phyloP scores from a whole-genome alignment of 2,797 vertebrate genomes.

The Benthosema pterotum region DNA sequence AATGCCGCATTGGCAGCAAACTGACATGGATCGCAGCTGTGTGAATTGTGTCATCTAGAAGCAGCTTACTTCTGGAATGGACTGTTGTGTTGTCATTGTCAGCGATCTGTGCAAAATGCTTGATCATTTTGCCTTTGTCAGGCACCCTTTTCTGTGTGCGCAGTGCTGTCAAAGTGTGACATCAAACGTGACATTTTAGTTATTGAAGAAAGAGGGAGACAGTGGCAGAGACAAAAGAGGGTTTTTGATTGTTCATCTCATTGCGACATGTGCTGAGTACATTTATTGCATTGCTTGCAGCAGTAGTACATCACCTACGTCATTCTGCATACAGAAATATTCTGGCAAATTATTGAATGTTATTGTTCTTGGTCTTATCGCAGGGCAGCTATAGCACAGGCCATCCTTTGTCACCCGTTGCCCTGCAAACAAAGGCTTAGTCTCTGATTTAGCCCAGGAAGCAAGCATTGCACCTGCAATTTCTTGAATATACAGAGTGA shows the following conservation, averaged over 20 bases:
- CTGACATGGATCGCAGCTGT: slow-evolving; percentile 64
- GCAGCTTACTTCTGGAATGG: slow-evolving; percentile 52
- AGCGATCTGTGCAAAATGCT: slow-evolving; percentile 27
- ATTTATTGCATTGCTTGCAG: neutral
- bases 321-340: slow-evolving; percentile 13
- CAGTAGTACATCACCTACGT: neutral
- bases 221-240: slow-evolving; percentile 1
- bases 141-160: slow-evolving; percentile 1
- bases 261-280: neutral
- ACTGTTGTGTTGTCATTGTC: slow-evolving; percentile 17
- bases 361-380: slow-evolving; percentile 14
- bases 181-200: slow-evolving; percentile 16
- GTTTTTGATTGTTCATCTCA: slow-evolving; percentile 26
- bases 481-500: slow-evolving; percentile 49
- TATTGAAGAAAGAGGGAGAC: neutral
- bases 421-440: slow-evolving; percentile 35
- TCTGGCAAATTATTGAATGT: neutral
- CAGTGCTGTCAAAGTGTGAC: neutral
- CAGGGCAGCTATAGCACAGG: slow-evolving; percentile 7
- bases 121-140: slow-evolving; percentile 1
- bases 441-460: slow-evolving; percentile 40
- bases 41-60: slow-evolving; percentile 58
- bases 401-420: slow-evolving; percentile 13
- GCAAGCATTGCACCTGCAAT: slow-evolving; percentile 34
- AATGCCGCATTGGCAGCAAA: slow-evolving; percentile 42